Conservation (phyloP, 2,113 vertebrate genomes). For the Tylochromis polylepis region DNA sequence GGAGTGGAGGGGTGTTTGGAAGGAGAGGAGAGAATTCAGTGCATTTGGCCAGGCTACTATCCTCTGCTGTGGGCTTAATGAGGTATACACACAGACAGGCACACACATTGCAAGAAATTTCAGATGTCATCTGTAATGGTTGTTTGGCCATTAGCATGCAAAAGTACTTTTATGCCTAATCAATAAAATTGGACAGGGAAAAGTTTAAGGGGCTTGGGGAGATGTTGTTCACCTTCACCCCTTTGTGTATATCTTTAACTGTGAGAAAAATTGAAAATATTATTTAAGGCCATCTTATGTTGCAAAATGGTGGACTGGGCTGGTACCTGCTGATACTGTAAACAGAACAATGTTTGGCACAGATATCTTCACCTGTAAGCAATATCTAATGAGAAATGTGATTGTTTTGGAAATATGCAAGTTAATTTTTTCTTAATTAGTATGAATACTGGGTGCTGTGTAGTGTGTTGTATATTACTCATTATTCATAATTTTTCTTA, state of each 20-base stretch:
- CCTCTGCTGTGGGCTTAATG: constrained; percentile 49
- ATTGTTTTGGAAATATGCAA: neutral
- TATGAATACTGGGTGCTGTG: neutral
- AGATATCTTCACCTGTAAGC: neutral
- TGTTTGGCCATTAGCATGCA: constrained; percentile 8
- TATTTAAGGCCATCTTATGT: neutral
- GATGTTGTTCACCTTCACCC: neutral
- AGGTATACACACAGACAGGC: constrained; percentile 28
- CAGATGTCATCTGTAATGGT: neutral
- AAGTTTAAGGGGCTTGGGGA: neutral
- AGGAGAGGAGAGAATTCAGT: constrained; percentile 5
- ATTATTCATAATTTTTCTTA: neutral
- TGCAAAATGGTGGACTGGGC: neutral
- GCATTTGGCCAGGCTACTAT: constrained; percentile 43
- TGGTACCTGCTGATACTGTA: neutral
- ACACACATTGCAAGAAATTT: neutral
- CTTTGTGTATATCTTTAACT: neutral
- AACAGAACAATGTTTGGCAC: neutral
- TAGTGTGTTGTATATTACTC: neutral
- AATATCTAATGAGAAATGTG: neutral
- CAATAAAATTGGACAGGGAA: constrained; percentile 18
- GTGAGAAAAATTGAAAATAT: neutral
- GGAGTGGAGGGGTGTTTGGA: neutral
- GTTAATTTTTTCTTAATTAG: neutral
- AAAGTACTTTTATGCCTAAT: constrained; percentile 6